Evolutionary conservation across 1,140 invertebrate genomes (phyloP), one percentile per base, ranked within the genome.

Genomic region (Ctenoplectra terminalis): DNA sequence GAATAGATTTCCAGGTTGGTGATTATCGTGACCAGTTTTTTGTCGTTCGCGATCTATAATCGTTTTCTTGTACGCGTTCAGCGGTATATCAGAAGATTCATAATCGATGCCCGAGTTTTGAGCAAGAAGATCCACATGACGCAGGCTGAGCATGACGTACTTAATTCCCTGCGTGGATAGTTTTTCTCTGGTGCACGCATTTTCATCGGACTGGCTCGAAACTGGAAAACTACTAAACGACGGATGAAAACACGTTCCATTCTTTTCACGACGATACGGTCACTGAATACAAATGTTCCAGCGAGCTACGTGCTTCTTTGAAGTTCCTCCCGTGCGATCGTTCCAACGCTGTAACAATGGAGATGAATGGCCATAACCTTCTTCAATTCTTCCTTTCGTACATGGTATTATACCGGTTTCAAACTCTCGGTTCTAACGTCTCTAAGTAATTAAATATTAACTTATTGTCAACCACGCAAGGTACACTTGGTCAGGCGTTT

Each of bases 281-380:
- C 34, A 1, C 11, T 63, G 69, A 52, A 80, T 80, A 73, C 58
- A 52, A 73, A 80, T 79, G 58, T 60, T n/a, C 6, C 11, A 23
- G 2, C n/a, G 23, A 26, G 69, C 6, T 79, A 61, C 66, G 64
- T 63, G 66, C 26, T 20, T 23, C 54, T 31, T 50, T n/a, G 34
- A 63, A 54, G 15, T 17, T 52, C 6, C 26, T 60, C 26, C 13
- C 4, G 2, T 26, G 15, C 50, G 8, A 8, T 11, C 11, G 3
- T 26, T 3, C n/a, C 11, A 29, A 13, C 37, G n/a, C 13, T 9
- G 6, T 13, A 58, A 46, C 52, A 46, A 72, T 52, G 31, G 5
- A 20, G 37, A 1, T 8, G 26, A 37, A 73, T 60, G 20, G 1
- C 26, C 52, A 43, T n/a, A n/a, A n/a, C n/a, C n/a, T 26, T 5